Evolutionary conservation across 2,113 vertebrate genomes (phyloP).

Genomic region (Pterocles gutturalis): DNA sequence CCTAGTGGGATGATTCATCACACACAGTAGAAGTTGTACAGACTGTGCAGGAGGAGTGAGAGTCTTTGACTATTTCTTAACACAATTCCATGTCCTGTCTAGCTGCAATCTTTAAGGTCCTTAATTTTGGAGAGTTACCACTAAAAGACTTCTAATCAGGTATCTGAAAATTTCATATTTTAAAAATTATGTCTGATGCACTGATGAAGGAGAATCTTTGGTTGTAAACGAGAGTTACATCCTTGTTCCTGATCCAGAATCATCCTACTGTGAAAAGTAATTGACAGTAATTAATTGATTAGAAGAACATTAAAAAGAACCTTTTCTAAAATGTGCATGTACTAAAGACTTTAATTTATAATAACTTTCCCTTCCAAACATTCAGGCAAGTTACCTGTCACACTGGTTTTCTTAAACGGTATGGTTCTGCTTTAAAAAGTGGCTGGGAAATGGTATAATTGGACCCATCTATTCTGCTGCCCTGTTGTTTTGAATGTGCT

Average conservation of each 20-base stretch:
- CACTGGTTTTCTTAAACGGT: not conserved
- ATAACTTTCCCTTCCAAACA: not conserved
- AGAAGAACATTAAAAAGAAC: not conserved
- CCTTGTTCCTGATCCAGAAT: not conserved
- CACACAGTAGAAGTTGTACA: not conserved
- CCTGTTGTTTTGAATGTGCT: not conserved
- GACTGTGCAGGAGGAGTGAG: not conserved
- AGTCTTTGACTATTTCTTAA: not conserved
- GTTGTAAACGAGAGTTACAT: not conserved
- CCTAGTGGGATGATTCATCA: not conserved
- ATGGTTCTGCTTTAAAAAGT: not conserved
- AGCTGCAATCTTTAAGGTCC: not conserved
- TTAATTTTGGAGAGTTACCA: not conserved
- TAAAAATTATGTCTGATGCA: not conserved
- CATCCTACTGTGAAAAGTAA: not conserved
- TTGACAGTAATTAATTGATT: not conserved
- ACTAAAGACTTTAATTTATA: not conserved
- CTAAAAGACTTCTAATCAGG: not conserved
- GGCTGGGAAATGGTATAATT: not conserved
- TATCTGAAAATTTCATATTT: not conserved
- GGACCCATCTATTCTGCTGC: not conserved
- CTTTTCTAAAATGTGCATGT: not conserved
- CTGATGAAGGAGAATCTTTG: not conserved
- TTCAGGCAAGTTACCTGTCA: not conserved
- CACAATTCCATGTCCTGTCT: not conserved